Conservation (phyloP, 2,113 vertebrate genomes). For the Donacobius atricapilla region DNA sequence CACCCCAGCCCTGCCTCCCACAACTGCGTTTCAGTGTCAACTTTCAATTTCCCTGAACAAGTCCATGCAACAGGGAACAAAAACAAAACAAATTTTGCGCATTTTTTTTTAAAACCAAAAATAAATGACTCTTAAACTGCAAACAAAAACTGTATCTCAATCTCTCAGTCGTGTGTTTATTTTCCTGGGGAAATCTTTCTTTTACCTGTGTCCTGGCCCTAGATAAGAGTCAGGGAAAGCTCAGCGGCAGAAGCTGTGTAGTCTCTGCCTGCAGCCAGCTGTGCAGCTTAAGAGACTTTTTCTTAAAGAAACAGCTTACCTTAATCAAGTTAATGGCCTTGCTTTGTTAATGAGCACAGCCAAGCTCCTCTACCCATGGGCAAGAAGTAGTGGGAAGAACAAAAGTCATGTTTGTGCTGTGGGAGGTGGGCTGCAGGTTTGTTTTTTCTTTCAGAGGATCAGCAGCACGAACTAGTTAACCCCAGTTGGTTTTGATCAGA, state of each 20-base stretch:
- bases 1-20: not conserved
- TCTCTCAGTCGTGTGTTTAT: not conserved
- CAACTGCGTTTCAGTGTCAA: not conserved
- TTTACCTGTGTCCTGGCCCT: not conserved
- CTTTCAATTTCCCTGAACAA: not conserved
- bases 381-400: not conserved
- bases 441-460: not conserved
- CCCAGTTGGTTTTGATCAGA: not conserved
- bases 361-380: not conserved
- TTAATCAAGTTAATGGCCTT: not conserved
- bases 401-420: not conserved
- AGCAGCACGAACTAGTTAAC: not conserved
- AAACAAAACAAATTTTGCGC: not conserved
- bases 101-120: conserved; percentile 14
- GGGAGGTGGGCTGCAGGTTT: not conserved
- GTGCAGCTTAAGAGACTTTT: not conserved
- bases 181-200: not conserved
- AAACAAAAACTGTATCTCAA: not conserved
- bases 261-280: not conserved
- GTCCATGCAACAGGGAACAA: not conserved
- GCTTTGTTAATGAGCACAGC: not conserved
- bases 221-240: not conserved
- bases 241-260: not conserved
- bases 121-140: not conserved
- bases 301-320: conserved; percentile 16